phyloP scores from a whole-genome alignment of 2,888 invertebrate genomes.

The Cactoblastis cactorum region DNA sequence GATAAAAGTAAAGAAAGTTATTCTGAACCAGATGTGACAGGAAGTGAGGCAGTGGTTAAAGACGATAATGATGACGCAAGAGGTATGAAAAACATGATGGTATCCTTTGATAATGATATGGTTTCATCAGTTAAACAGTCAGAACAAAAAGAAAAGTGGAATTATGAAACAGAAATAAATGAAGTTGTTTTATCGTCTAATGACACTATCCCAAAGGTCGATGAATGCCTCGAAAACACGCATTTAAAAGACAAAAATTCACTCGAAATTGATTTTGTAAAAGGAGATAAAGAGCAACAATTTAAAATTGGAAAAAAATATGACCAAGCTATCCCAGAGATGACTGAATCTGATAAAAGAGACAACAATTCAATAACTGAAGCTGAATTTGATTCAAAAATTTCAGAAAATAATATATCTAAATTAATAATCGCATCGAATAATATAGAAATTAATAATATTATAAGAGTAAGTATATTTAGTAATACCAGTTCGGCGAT shows the following conservation, averaged over 20 bases:
- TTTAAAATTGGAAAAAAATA: neutral
- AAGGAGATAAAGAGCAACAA: neutral
- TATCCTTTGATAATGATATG: neutral
- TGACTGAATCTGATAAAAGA: neutral
- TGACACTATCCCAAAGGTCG: too few relatives aligned
- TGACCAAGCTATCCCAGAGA: neutral
- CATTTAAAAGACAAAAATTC: too few relatives aligned
- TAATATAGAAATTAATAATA: conserved; percentile 9
- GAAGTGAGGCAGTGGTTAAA: neutral
- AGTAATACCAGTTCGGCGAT: conserved; percentile 42
- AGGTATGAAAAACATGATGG: too few relatives aligned
- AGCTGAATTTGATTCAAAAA: neutral
- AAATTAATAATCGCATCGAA: neutral
- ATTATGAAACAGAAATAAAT: too few relatives aligned
- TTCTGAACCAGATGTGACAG: neutral
- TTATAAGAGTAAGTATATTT: conserved; percentile 30
- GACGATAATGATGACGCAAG: neutral
- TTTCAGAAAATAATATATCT: neutral
- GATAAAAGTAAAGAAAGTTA: conserved; percentile 6
- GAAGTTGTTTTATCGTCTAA: too few relatives aligned
- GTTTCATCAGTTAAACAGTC: neutral
- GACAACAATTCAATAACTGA: neutral
- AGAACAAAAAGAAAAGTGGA: neutral
- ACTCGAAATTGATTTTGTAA: neutral
- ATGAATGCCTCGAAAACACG: too few relatives aligned